phyloP scores from a whole-genome alignment of 2,797 vertebrate genomes.

The Sphenopsis melanotis region DNA sequence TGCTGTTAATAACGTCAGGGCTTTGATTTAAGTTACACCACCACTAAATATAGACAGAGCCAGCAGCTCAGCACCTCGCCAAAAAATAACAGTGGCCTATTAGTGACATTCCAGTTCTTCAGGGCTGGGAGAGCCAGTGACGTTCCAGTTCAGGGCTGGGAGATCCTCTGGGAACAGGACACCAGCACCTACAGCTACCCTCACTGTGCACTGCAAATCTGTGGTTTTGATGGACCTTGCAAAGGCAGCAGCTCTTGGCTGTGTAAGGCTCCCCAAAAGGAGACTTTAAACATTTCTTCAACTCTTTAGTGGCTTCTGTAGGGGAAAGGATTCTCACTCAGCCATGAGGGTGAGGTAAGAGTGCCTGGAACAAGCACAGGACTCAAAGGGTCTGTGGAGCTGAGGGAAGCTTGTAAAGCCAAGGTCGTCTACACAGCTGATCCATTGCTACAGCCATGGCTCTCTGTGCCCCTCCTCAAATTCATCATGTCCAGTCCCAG shows the following conservation, averaged over 20 bases:
- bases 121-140: background rate
- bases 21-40: conserved; percentile 1
- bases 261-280: background rate
- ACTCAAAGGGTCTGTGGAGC: background rate
- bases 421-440: background rate
- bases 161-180: background rate
- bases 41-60: background rate
- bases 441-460: background rate
- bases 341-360: background rate
- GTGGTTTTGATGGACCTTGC: rapidly evolving
- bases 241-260: background rate
- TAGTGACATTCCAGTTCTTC: background rate
- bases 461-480: background rate
- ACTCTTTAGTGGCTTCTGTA: background rate
- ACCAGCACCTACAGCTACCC: background rate
- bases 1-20: background rate
- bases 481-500: background rate
- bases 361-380: background rate
- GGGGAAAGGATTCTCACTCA: background rate
- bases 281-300: background rate
- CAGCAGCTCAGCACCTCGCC: background rate
- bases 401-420: background rate
- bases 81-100: background rate
- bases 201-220: background rate
- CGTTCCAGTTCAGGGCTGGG: background rate